Evolutionary conservation across 2,113 vertebrate species (phyloP).

Genomic region (Brachyhypopomus occidentalis): DNA sequence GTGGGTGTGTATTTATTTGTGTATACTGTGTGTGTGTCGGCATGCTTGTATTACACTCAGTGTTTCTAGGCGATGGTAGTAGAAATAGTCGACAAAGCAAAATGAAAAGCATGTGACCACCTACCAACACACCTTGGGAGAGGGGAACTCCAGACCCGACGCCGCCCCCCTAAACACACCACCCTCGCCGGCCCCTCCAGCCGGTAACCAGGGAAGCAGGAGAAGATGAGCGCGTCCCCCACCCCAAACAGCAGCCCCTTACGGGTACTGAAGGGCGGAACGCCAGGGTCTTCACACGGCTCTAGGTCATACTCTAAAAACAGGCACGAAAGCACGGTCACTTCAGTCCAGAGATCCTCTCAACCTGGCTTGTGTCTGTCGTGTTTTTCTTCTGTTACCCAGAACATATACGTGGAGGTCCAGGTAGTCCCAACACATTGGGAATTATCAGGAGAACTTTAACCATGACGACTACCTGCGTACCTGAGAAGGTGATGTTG

Average conservation of each 20-base stretch:
- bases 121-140: conserved; percentile 99
- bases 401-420: not conserved
- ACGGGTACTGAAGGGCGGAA: conserved; percentile 90
- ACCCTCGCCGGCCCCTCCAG: conserved; percentile 89
- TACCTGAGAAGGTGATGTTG: conserved; percentile 98
- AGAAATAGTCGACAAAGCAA: conserved; percentile 57
- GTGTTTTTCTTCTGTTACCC: not conserved
- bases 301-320: conserved; percentile 91
- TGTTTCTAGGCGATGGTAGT: not conserved
- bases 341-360: not conserved
- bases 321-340: conserved; percentile 18
- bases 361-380: not conserved
- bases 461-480: not conserved
- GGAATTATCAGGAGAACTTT: not conserved
- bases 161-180: conserved; percentile 96
- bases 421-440: not conserved
- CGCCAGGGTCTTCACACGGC: conserved; percentile 93
- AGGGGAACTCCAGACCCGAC: conserved; percentile 98
- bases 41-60: not conserved
- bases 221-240: conserved; percentile 89
- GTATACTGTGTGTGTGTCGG: conserved; percentile 10
- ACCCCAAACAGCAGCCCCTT: conserved; percentile 94
- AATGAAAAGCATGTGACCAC: conserved; percentile 98
- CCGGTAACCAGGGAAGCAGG: conserved; percentile 97
- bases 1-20: not conserved